Evolutionary conservation across 2,888 invertebrate genomes (phyloP).

Genomic region (Scrobipalpa costella): DNA sequence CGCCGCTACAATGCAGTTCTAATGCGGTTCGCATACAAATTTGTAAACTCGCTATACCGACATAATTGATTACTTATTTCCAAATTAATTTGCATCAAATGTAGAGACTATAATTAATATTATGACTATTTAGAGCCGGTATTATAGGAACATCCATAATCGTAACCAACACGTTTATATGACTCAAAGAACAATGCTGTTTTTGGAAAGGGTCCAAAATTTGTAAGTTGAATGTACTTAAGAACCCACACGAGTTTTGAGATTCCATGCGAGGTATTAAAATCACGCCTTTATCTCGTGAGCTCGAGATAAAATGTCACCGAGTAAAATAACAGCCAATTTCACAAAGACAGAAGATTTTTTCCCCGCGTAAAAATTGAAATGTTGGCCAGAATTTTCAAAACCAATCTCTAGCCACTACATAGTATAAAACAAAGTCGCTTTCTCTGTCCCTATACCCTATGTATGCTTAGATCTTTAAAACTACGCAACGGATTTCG

Average conservation of each 20-base stretch:
- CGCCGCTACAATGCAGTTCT: too few species aligned
- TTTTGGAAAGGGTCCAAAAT: constrained; percentile 67
- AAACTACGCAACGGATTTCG: too few species aligned
- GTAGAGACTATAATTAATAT: not conserved
- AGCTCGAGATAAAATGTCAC: too few species aligned
- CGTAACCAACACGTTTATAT: constrained; percentile 15
- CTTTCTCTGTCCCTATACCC: not conserved
- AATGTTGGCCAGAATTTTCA: too few species aligned
- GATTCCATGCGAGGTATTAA: too few species aligned
- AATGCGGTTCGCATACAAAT: too few species aligned
- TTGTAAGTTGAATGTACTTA: constrained; percentile 65
- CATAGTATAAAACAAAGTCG: not conserved
- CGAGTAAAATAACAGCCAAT: too few species aligned
- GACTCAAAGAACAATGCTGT: constrained; percentile 46
- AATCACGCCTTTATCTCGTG: constrained; percentile 17
- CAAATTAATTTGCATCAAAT: too few species aligned
- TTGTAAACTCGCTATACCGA: not conserved
- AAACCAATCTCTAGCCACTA: not conserved
- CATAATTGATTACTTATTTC: too few species aligned
- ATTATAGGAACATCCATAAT: constrained; percentile 20
- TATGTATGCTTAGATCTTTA: too few species aligned
- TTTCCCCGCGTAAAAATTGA: too few species aligned
- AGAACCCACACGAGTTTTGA: constrained; percentile 56
- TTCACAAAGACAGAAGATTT: too few species aligned
- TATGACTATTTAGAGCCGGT: not conserved